Evolutionary conservation across 2,113 vertebrate species (phyloP).

Genomic region (Dromiciops gliroides): DNA sequence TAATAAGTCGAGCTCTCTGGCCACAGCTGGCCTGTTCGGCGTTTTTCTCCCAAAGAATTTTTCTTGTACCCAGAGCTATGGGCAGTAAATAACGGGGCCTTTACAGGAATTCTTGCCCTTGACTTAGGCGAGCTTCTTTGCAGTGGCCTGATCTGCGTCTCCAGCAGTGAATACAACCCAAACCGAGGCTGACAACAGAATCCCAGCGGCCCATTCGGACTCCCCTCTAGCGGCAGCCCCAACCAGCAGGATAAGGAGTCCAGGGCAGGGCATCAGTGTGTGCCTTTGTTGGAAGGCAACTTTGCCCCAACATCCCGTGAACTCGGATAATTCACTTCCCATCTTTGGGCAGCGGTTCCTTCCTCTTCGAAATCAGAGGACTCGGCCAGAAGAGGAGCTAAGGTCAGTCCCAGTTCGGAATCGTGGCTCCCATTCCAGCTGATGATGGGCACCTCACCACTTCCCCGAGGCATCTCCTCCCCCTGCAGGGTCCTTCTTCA

Average conservation of each 20-base stretch:
- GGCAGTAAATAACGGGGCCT: background rate
- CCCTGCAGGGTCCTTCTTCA: background rate
- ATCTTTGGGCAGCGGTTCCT: background rate
- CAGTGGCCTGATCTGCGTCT: background rate
- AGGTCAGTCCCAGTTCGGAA: background rate
- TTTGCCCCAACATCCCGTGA: background rate
- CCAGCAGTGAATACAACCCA: background rate
- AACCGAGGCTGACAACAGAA: background rate
- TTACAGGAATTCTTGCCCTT: background rate
- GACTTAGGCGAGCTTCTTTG: background rate
- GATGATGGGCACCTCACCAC: background rate
- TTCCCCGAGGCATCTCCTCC: background rate
- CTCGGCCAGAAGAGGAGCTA: background rate
- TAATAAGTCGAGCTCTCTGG: too few species aligned
- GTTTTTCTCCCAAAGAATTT: background rate
- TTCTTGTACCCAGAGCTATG: background rate
- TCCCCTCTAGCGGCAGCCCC: too few species aligned
- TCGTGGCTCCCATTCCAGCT: background rate
- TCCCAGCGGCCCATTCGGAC: background rate
- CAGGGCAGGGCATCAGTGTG: background rate
- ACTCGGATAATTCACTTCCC: background rate
- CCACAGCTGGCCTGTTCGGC: background rate
- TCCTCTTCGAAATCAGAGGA: background rate
- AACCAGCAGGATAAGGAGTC: background rate
- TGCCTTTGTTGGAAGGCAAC: background rate